A percentile compares a stretch with the other conserved stretches of the same genome.
Evolutionary conservation across 1,140 invertebrate genomes (phyloP).

Genomic region (Eufriesea mexicana): DNA sequence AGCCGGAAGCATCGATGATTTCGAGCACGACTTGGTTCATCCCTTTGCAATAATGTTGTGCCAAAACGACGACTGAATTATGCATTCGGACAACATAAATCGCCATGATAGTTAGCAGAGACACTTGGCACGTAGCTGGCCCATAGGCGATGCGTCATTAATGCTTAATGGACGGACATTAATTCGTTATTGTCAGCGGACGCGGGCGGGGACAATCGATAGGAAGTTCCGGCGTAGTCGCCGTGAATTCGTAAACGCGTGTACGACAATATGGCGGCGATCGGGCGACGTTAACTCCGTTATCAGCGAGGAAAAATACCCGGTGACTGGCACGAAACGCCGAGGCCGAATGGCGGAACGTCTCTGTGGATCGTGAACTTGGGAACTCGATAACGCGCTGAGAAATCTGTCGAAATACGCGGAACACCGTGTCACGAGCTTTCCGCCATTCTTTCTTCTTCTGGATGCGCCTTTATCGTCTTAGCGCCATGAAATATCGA

Average conservation of each 20-base stretch:
- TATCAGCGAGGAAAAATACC: constrained; percentile 2
- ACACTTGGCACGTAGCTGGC: constrained; percentile 43
- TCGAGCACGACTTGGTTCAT: not conserved
- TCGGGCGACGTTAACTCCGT: not conserved
- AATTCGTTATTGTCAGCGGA: constrained; percentile 65
- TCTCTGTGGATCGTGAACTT: not conserved
- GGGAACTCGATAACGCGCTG: constrained; percentile 15
- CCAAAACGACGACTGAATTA: constrained; percentile 53
- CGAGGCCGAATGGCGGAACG: not conserved
- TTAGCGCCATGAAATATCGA: not conserved
- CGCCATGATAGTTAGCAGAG: constrained; percentile 55
- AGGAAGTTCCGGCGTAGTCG: not conserved
- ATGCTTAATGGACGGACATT: constrained; percentile 65
- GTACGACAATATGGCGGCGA: not conserved
- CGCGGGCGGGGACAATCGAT: constrained; percentile 35
- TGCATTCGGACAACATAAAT: constrained; percentile 60
- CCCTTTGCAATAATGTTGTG: constrained; percentile 46
- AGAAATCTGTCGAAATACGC: not conserved
- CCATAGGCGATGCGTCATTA: constrained; percentile 59
- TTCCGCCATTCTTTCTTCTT: too few species aligned
- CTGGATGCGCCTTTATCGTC: too few species aligned
- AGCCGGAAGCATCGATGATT: not conserved
- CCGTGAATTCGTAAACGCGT: not conserved
- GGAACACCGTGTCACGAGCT: not conserved
- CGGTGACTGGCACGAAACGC: not conserved